These are phyloP conservation scores for Paramuricea clavata DNA, from an alignment of 92 coral and sea anemone genomes.

Conservation along the genomic window DNA sequence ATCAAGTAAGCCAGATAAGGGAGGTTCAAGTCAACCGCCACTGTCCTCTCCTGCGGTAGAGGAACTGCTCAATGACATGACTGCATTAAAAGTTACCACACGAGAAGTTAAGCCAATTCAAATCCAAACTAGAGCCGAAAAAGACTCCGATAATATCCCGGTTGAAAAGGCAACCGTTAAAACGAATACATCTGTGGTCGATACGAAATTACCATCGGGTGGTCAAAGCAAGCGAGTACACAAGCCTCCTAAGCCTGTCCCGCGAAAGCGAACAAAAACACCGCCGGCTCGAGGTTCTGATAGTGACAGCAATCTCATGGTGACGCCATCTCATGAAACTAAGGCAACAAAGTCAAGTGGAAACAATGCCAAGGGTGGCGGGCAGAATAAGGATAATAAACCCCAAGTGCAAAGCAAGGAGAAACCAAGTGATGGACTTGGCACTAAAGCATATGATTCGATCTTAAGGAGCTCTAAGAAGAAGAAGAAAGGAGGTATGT, in stretches of 20 bases:
- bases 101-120: conserved; percentile 34
- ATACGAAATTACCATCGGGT: not conserved
- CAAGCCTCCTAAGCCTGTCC: conserved; percentile 26
- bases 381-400: not conserved
- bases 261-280: conserved; percentile 43
- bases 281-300: conserved; percentile 22
- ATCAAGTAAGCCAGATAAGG: not conserved
- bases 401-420: not conserved
- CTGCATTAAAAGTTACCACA: not conserved
- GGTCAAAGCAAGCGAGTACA: not conserved
- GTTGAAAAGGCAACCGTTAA: not conserved
- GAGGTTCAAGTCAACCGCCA: not conserved
- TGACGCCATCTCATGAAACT: not conserved
- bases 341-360: not conserved
- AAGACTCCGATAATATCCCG: conserved; percentile 27
- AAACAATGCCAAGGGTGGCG: not conserved
- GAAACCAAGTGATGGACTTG: not conserved
- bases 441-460: not conserved
- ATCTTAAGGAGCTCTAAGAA: not conserved
- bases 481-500: conserved; percentile 11
- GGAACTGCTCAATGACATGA: conserved; percentile 17
- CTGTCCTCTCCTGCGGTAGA: conserved; percentile 25
- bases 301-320: not conserved
- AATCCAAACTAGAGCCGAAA: conserved; percentile 42
- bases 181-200: not conserved